A percentile compares a stretch with the other conserved stretches of the same genome.
Conservation (phyloP, 2,888 invertebrate species). For the Drosophila anomelani region DNA sequence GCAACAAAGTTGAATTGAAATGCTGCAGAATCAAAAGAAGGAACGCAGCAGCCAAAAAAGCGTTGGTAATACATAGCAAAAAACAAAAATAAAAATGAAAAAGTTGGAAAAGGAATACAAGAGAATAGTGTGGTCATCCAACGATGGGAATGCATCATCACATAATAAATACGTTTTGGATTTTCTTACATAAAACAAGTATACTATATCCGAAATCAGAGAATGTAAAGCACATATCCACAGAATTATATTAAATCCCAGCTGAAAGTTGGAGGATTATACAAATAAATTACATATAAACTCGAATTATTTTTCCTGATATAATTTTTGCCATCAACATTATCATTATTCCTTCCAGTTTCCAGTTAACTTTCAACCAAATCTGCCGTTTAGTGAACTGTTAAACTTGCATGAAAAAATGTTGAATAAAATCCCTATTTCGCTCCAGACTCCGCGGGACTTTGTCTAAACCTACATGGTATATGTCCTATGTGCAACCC, state of each 20-base stretch:
- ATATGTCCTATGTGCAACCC: slow-evolving; percentile 9
- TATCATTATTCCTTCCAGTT: neutral
- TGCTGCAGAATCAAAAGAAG: slow-evolving; percentile 28
- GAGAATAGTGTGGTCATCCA: slow-evolving; percentile 2
- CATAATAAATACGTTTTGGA: neutral
- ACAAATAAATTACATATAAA: neutral
- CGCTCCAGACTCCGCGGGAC: neutral
- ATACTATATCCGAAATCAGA: no score
- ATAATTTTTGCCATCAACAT: neutral
- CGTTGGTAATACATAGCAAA: slow-evolving; percentile 1
- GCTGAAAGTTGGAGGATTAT: neutral
- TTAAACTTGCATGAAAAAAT: neutral
- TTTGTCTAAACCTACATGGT: slow-evolving; percentile 1
- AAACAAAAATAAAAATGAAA: neutral
- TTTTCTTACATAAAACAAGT: neutral
- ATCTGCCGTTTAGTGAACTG: slow-evolving; percentile 2
- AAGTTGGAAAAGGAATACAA: neutral
- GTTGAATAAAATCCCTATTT: slow-evolving; percentile 10
- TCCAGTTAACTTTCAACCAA: neutral
- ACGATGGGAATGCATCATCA: neutral
- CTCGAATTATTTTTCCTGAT: neutral
- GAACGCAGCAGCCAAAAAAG: slow-evolving; percentile 2
- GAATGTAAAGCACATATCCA: no score
- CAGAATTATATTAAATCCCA: neutral
- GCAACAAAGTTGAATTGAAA: slow-evolving; percentile 47